Percentiles rank a stretch among this genome's conserved stretches.
Evolutionary conservation across 1,140 invertebrate species (phyloP).

Genomic region (Calosoma granatense): DNA sequence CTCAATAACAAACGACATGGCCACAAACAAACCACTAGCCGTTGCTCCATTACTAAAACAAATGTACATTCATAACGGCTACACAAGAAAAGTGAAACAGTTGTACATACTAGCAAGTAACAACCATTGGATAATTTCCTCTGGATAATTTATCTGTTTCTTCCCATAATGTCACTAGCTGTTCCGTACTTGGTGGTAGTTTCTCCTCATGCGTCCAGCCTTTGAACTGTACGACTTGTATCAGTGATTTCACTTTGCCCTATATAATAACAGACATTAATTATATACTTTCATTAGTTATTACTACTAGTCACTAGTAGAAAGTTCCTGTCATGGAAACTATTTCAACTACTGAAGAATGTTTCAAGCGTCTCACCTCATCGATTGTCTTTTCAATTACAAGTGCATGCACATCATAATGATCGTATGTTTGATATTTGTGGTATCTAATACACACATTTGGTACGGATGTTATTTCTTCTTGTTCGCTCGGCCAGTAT

Average conservation of each 20-base stretch:
- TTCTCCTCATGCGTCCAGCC: not conserved
- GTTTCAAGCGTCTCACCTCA: no score
- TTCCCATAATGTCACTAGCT: constrained; percentile 11
- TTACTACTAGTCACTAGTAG: no score
- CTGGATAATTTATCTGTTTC: constrained; percentile 4
- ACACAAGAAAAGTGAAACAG: not conserved
- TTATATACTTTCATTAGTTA: no score
- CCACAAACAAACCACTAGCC: constrained; percentile 30
- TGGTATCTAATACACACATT: not conserved
- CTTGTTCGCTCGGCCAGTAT: constrained; percentile 17
- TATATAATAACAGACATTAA: not conserved
- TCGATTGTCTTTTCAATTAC: not conserved
- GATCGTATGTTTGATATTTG: not conserved
- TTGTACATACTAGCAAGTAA: constrained; percentile 18
- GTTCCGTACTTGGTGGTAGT: not conserved
- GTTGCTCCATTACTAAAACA: constrained; percentile 29
- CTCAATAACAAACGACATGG: constrained; percentile 30
- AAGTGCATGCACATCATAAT: not conserved
- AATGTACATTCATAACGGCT: not conserved
- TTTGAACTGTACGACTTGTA: constrained; percentile 4
- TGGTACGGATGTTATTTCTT: constrained; percentile 9
- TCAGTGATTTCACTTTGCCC: not conserved
- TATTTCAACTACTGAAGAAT: no score
- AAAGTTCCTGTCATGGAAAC: no score
- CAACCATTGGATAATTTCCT: constrained; percentile 11